Percentiles rank a stretch among this genome's conserved stretches.
phyloP scores from a whole-genome alignment of 2,888 invertebrate species.

The Polymixis flavicincta region DNA sequence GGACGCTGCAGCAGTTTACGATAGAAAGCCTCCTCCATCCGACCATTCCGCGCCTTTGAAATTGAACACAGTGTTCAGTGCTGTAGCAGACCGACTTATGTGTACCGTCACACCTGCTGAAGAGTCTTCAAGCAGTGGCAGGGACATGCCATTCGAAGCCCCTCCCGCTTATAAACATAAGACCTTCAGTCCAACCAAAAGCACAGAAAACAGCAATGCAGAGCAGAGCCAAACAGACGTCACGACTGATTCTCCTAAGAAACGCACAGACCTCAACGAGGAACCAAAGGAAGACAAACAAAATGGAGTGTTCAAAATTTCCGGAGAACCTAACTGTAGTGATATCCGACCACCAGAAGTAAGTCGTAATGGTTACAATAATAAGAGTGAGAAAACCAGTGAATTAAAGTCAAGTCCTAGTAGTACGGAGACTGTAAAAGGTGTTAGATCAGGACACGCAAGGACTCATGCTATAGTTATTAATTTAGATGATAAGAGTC shows the following conservation, averaged over 20 bases:
- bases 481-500: conserved; percentile 94
- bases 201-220: conserved; percentile 82
- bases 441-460: conserved; percentile 92
- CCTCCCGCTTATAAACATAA: conserved; percentile 86
- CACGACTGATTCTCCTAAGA: conserved; percentile 85
- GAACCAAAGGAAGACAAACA: conserved; percentile 81
- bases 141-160: conserved; percentile 86
- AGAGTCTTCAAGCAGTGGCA: conserved; percentile 88
- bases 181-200: conserved; percentile 88
- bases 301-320: conserved; percentile 87
- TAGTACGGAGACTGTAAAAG: conserved; percentile 82
- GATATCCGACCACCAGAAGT: conserved; percentile 86
- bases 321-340: conserved; percentile 86
- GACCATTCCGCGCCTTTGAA: conserved; percentile 87
- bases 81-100: conserved; percentile 89
- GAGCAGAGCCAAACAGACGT: conserved; percentile 86
- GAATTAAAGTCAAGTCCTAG: conserved; percentile 83
- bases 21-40: conserved; percentile 87
- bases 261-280: conserved; percentile 76
- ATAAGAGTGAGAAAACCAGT: conserved; percentile 82
- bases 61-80: conserved; percentile 89
- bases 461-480: conserved; percentile 95
- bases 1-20: conserved; percentile 92
- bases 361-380: conserved; percentile 79
- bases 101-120: conserved; percentile 89